Conservation (phyloP, 2,888 invertebrate species). For the Ptilodon capucinus region DNA sequence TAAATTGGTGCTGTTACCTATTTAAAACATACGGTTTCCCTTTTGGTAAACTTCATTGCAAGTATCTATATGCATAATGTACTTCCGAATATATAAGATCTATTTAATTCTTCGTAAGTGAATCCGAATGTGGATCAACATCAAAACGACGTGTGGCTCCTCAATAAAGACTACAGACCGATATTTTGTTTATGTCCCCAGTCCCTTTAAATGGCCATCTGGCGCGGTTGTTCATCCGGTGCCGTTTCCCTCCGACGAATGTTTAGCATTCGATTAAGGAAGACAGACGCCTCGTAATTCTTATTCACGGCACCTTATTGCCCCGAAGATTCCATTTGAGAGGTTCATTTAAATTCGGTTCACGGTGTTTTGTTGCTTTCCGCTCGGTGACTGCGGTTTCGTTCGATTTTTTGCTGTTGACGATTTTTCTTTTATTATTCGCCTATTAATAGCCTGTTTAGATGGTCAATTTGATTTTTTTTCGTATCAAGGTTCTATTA, state of each 20-base stretch:
- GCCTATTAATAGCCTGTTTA: neutral
- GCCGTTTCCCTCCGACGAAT: constrained; percentile 25
- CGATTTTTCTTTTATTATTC: neutral
- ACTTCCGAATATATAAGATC: too few relatives aligned
- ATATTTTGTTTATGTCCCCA: constrained; percentile 26
- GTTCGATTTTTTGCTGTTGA: neutral
- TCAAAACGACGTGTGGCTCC: neutral
- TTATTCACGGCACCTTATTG: constrained; percentile 30
- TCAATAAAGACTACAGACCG: constrained; percentile 2
- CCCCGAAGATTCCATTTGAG: constrained; percentile 19
- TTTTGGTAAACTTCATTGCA: too few relatives aligned
- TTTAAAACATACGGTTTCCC: too few relatives aligned
- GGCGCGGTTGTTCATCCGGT: constrained; percentile 18
- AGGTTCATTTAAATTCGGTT: constrained; percentile 29
- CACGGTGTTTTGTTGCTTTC: constrained; percentile 32
- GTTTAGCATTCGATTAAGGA: constrained; percentile 33
- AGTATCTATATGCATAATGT: too few relatives aligned
- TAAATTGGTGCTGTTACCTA: too few relatives aligned
- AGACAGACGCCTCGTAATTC: constrained; percentile 24
- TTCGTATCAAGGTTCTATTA: too few relatives aligned
- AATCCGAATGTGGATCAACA: neutral
- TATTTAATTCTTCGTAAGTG: too few relatives aligned
- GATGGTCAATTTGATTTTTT: neutral
- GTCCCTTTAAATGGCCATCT: constrained; percentile 16
- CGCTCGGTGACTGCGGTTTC: constrained; percentile 10